phyloP scores from a whole-genome alignment of 2,113 vertebrate genomes.

The Embiotoca jacksoni region DNA sequence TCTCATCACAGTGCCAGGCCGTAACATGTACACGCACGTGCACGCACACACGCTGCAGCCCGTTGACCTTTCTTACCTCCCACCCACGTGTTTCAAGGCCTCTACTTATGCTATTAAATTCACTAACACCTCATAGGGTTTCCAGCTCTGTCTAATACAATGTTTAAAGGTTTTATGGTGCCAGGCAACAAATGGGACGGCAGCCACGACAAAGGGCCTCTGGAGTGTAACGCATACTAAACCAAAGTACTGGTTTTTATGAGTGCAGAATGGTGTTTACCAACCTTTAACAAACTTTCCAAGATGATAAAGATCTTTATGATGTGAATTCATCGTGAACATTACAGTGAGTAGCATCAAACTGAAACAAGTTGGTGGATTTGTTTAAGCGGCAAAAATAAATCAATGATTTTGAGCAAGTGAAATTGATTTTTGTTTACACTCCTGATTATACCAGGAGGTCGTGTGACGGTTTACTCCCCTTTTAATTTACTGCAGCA shows the following conservation, averaged over 20 bases:
- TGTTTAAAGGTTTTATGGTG: conserved; percentile 42
- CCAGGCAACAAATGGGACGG: conserved; percentile 19
- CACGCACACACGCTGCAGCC: conserved; percentile 1
- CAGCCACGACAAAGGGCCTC: conserved; percentile 34
- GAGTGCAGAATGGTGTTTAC: conserved; percentile 57
- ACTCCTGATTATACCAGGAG: conserved; percentile 43
- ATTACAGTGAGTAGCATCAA: conserved; percentile 21
- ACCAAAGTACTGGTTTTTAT: conserved; percentile 50
- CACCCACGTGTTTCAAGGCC: conserved; percentile 30
- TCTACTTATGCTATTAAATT: conserved; percentile 26
- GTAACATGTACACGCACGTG: conserved; percentile 20
- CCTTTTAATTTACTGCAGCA: conserved; percentile 62
- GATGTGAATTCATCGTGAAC: conserved; percentile 28
- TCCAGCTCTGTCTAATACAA: conserved; percentile 18
- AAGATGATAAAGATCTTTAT: conserved; percentile 65
- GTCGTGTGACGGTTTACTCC: conserved; percentile 47
- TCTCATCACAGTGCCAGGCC: conserved; percentile 51
- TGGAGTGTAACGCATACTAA: conserved; percentile 39
- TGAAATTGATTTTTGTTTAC: conserved; percentile 67
- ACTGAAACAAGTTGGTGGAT: conserved; percentile 26
- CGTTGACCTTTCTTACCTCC: conserved; percentile 42
- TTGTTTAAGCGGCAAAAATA: conserved; percentile 43
- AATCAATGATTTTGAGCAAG: conserved; percentile 40
- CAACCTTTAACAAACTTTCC: conserved; percentile 59
- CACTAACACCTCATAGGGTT: conserved; percentile 9